Base-by-base conservation (phyloP, 2,888 invertebrate species). In the Acrobasis consociella region DNA sequence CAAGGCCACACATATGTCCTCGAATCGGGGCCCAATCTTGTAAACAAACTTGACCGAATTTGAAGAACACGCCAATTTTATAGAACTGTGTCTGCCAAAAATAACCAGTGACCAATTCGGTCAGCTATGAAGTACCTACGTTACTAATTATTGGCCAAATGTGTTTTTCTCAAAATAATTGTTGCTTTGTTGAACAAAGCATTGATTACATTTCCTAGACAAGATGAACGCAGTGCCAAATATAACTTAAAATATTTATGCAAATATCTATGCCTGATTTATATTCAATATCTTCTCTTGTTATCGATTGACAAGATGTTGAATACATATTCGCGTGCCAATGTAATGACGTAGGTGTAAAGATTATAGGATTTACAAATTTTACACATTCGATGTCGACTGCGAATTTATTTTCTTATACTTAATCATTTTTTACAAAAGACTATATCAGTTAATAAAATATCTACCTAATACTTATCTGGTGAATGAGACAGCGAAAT, bases 401-500 rank as follows among this genome's bases (percentile, higher is more conserved):
- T 9, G 15, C 17, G 1, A 16, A 42, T 56, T 13, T 42, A 42
- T 17, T 17, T 56, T 11, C 42, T 7, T 42, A 42, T 52, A 13
- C 5, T 52, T 22, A 22, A 52, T 52, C 39, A 9, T 56, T 15
- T 58, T 49, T 8, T 1, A 16, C 50, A 49, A 1, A 49, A 37
- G n/a, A 9, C 11, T 49, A 31, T 31, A 46, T 61, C 49, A 9
- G 17, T 31, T 38, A 60, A n/a, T n/a, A 58, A 38, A 17, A 49
- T 37, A 58, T n/a, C n/a, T n/a, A n/a, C n/a, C n/a, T 16, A 53
- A 38, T 55, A 50, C 17, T 72, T 73, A 74, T 80, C 79, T 72
- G 69, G 69, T 70, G 76, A 86, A 84, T 88, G 86, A 89, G 85
- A 85, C 81, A 76, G 88, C 89, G 81, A 80, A 78, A 84, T 80